These are phyloP conservation scores for Micromesistius poutassou DNA, from an alignment of 2,797 vertebrate species.

Conservation along the genomic window DNA sequence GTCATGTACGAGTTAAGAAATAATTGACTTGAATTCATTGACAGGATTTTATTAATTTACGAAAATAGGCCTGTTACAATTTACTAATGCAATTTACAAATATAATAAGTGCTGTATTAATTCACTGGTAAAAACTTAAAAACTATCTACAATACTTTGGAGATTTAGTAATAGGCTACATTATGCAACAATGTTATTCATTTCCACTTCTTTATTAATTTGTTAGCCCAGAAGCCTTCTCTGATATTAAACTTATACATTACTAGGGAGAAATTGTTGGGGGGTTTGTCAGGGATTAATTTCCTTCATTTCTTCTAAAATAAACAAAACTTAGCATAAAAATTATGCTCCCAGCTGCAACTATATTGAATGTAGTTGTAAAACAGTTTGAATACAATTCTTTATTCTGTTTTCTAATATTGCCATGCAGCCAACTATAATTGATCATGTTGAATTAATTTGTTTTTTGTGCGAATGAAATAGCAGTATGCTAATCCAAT, in stretches of 20 bases:
- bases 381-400: neutral
- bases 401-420: neutral
- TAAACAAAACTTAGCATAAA: neutral
- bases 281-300: neutral
- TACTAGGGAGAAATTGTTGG: neutral
- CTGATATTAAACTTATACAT: neutral
- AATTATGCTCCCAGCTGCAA: no score
- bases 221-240: neutral
- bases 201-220: neutral
- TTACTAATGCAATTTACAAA: no score
- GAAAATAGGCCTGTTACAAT: no score
- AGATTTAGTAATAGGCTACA: neutral
- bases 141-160: neutral
- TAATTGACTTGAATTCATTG: no score
- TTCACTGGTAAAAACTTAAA: no score
- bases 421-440: conserved; percentile 13
- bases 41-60: no score
- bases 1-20: no score
- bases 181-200: neutral
- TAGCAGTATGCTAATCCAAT: conserved; percentile 22
- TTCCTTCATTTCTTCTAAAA: neutral
- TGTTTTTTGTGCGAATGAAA: conserved; percentile 19
- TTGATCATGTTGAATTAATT: conserved; percentile 35
- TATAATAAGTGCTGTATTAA: no score
- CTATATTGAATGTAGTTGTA: neutral